Evolutionary conservation across 2,888 invertebrate genomes (phyloP), one percentile per base, ranked within the genome.

Genomic region (Epinotia brunnichana): DNA sequence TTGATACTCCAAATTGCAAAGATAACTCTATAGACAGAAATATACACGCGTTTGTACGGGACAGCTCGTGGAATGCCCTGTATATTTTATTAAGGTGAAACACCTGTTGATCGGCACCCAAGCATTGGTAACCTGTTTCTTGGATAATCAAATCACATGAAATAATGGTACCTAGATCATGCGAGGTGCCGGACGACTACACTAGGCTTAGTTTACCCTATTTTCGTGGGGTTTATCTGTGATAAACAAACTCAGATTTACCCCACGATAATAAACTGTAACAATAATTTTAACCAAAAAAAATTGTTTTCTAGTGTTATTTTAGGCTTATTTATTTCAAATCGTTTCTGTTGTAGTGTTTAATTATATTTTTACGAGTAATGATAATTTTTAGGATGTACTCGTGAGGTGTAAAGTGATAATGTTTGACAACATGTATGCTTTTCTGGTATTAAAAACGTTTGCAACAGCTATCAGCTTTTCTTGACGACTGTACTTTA

Each of bases 361-460:
- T 7, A 21, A 66, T 71, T 68, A 53, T 64, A 62, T 57, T 72
- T 73, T 63, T 54, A 71, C 51, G 11, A 51, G 35, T 66, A 62
- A 57, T 11, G 35, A 59, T 53, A 53, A 24, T 63, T 72, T 71
- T 69, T 53, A 63, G 73, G 9, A 53, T 73, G 29, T 72, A 69
- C 48, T 63, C 70, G 61, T 77, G 76, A 78, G 73, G 75, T 74
- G 70, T 77, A 75, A 76, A 69, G 75, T 76, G 77, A 77, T 75
- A 19, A 19, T 64, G 64, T 77, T 82, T 82, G 80, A 77, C 60
- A 57, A 56, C 76, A 82, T 87, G 87, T 89, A 87, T 88, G 88
- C 86, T 87, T 88, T 87, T 87, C 87, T 83, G 80, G 81, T 85
- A 82, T 83, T 76, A 74, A 79, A 82, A 81, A 81, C 68, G 82